These are phyloP conservation scores for Siniperca undulata DNA, from an alignment of 2,797 vertebrate species.

Conservation along the genomic window DNA sequence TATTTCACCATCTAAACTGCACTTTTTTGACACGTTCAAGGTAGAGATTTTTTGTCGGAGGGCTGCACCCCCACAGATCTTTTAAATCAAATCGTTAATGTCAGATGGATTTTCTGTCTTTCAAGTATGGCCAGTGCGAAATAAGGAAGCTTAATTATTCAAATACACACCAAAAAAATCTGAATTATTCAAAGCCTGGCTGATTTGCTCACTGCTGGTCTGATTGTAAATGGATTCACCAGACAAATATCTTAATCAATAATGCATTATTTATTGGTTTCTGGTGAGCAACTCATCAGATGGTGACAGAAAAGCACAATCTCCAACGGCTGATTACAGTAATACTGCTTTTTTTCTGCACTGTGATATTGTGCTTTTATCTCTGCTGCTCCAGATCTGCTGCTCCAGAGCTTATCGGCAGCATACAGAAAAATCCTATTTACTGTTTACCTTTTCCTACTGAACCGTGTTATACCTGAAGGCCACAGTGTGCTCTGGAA, in stretches of 20 bases:
- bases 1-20: neutral
- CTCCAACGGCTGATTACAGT: neutral
- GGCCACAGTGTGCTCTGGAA: neutral
- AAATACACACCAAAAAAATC: constrained; percentile 10
- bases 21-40: neutral
- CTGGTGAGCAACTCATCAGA: constrained; percentile 3
- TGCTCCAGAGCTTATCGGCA: neutral
- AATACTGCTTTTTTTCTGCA: neutral
- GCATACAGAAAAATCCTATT: constrained; percentile 28
- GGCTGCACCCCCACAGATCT: neutral
- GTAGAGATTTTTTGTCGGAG: neutral
- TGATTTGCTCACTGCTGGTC: constrained; percentile 36
- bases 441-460: constrained; percentile 19
- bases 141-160: constrained; percentile 46
- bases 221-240: constrained; percentile 49
- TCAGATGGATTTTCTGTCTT: constrained; percentile 44
- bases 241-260: constrained; percentile 50
- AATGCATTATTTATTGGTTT: constrained; percentile 24
- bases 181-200: constrained; percentile 62
- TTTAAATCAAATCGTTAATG: constrained; percentile 26
- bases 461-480: constrained; percentile 17
- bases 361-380: constrained; percentile 14
- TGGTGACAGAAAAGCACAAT: neutral
- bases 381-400: neutral
- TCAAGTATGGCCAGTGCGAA: constrained; percentile 16